Evolutionary conservation across 2,888 invertebrate species (phyloP), one percentile per base, ranked within the genome.

Genomic region (Macroteleia sp.): DNA sequence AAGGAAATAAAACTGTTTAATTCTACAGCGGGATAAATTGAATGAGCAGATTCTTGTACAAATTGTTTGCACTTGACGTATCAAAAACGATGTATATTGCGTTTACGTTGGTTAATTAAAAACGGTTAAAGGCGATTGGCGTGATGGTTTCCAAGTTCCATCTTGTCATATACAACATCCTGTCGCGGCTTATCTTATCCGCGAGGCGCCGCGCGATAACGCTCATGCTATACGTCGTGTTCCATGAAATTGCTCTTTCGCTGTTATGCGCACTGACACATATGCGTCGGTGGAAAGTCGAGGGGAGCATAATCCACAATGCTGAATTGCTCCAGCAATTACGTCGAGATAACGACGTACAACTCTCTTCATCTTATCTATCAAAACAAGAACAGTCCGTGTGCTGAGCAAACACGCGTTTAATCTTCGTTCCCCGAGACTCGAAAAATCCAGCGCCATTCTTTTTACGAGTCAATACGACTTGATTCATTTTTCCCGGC

Each of bases 161-260:
- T 66, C 80, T 66, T 75, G 80, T 80, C 75, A 77, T 75, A 62
- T 67, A 67, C 54, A 77, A 77, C 74, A 71, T 80, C 75, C 77
- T 54, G 78, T 73, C 76, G 50, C 71, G 41, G 14, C 64, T 86
- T 86, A 86, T 86, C 86, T 86, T 86, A 85, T 85, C 86, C 66
- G 54, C 39, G 44, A 57, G 77, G 67, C 69, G 79, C 69, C 73
- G 64, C 59, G 52, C 70, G 80, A 81, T 81, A 81, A 78, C 4
- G 61, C 50, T 57, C 76, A 77, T 74, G 81, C 71, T 74, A 46
- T 71, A 81, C 74, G 77, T 80, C 85, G 81, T 79, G 81, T 86
- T 84, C 76, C 75, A 75, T 79, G 81, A 84, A 86, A 83, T 85
- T 82, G 79, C 83, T 83, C 82, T 82, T 81, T 67, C 73, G 75